Conservation (phyloP, 2,113 vertebrate species). For the Mus spicilegus region DNA sequence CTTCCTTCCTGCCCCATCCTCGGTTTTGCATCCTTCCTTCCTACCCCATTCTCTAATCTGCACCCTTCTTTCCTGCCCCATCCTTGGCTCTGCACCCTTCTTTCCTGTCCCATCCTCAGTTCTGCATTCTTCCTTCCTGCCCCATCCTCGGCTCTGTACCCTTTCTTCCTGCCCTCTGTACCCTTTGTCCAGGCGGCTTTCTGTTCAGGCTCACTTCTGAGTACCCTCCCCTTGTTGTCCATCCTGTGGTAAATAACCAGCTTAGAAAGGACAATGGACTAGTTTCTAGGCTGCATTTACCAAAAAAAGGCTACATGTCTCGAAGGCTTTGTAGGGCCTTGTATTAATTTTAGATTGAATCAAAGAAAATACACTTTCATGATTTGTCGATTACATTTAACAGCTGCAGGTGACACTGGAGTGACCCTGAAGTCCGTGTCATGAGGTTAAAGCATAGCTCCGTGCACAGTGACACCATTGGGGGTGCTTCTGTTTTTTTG, state of each 20-base stretch:
- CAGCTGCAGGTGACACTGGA: neutral
- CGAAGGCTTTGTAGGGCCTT: neutral
- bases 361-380: neutral
- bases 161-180: neutral
- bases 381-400: too few species aligned
- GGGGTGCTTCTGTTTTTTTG: too few species aligned
- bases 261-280: accelerated
- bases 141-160: too few species aligned
- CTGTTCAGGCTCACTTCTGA: neutral
- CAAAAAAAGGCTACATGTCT: neutral
- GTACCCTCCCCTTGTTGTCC: neutral
- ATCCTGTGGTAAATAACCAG: accelerated
- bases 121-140: too few species aligned
- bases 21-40: too few species aligned
- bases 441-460: neutral
- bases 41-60: too few species aligned
- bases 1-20: too few species aligned
- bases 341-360: neutral
- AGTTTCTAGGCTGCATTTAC: neutral
- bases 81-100: too few species aligned
- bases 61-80: neutral
- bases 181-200: neutral
- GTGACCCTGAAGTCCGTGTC: neutral
- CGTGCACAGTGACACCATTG: too few species aligned
- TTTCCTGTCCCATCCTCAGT: neutral